Percentiles rank a stretch among this genome's conserved stretches.
phyloP scores from a whole-genome alignment of 2,888 invertebrate genomes.

The Tryphoninae sp. region DNA sequence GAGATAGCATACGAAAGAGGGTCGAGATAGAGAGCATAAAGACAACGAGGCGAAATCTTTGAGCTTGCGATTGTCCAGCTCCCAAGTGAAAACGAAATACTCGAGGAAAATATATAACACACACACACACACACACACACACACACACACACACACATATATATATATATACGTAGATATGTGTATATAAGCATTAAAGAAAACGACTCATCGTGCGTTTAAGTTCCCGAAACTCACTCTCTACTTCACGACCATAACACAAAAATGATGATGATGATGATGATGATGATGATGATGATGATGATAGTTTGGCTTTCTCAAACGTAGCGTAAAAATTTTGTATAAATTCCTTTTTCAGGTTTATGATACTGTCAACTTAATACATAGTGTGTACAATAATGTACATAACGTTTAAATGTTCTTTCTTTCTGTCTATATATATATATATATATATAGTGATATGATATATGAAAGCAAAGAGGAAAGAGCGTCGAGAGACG shows the following conservation, averaged over 20 bases:
- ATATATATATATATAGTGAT: not conserved
- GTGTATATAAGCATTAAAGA: not conserved
- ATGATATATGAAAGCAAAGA: constrained; percentile 63
- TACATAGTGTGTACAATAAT: constrained; percentile 10
- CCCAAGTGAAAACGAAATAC: constrained; percentile 28
- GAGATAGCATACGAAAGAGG: not conserved
- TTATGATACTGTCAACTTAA: constrained; percentile 67
- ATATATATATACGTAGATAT: not conserved
- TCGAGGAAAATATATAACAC: constrained; percentile 22
- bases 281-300: constrained; percentile 12
- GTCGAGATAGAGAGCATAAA: constrained; percentile 5
- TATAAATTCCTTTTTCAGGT: constrained; percentile 66
- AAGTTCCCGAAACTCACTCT: not conserved
- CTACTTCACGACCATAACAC: not conserved
- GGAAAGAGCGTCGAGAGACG: constrained; percentile 66
- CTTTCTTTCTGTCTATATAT: not conserved
- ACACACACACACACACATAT: not conserved
- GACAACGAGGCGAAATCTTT: constrained; percentile 25
- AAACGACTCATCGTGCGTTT: not conserved
- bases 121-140: no score
- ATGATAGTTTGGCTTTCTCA: constrained; percentile 9
- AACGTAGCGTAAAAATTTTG: constrained; percentile 65
- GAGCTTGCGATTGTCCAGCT: constrained; percentile 30
- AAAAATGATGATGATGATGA: not conserved
- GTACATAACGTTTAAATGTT: not conserved